A percentile compares a stretch with the other conserved stretches of the same genome.
Evolutionary conservation across 2,888 invertebrate genomes (phyloP).

Genomic region (Trileptium ribeirensis): DNA sequence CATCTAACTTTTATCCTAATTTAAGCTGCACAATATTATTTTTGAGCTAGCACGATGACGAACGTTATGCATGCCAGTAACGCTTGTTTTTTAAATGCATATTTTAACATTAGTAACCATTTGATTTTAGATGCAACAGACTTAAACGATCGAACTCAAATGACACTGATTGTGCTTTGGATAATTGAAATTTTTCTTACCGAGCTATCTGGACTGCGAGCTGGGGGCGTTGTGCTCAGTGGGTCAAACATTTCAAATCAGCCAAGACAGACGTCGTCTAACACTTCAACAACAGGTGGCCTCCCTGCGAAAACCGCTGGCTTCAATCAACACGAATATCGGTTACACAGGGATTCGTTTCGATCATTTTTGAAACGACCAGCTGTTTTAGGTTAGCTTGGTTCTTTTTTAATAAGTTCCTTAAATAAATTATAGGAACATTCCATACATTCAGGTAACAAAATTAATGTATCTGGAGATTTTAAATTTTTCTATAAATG

Average conservation of each 20-base stretch:
- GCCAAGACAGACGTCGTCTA: conserved; percentile 11
- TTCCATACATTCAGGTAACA: too few species aligned
- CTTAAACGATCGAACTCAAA: conserved; percentile 67
- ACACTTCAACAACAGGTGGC: conserved; percentile 36
- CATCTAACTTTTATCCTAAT: too few species aligned
- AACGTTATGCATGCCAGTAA: too few species aligned
- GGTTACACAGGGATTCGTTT: background rate
- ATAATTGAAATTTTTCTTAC: conserved; percentile 82
- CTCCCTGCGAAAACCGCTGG: background rate
- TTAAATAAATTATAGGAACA: conserved; percentile 60
- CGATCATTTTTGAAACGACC: background rate
- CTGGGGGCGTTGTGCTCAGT: background rate
- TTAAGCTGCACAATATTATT: too few species aligned
- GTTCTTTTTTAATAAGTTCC: conserved; percentile 59
- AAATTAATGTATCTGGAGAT: too few species aligned
- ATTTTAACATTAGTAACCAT: too few species aligned
- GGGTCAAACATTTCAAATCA: background rate
- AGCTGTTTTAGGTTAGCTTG: background rate
- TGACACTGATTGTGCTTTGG: conserved; percentile 89
- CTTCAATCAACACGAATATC: conserved; percentile 53
- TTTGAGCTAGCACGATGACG: too few species aligned
- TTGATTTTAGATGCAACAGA: background rate
- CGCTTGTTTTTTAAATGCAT: too few species aligned
- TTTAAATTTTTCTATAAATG: too few species aligned
- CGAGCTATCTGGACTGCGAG: conserved; percentile 67